phyloP scores from a whole-genome alignment of 2,797 vertebrate species.

The Apogon hyalosoma region DNA sequence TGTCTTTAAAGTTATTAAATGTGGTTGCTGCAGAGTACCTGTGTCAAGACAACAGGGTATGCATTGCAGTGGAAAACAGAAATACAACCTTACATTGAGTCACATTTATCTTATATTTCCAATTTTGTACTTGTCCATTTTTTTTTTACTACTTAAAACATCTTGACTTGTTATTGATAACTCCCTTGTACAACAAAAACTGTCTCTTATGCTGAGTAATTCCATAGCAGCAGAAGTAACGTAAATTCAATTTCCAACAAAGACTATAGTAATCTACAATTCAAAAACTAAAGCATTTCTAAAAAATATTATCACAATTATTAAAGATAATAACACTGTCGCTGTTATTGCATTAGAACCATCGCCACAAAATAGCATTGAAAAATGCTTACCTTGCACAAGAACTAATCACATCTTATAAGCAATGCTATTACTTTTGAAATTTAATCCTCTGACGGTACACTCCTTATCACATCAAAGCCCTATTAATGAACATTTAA shows the following conservation, averaged over 20 bases:
- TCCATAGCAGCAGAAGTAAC: slow-evolving; percentile 20
- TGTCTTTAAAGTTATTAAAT: too few species aligned
- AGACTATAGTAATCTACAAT: neutral
- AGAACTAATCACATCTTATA: slow-evolving; percentile 64
- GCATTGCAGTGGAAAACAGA: too few species aligned
- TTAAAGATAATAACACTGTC: slow-evolving; percentile 17
- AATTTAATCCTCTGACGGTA: slow-evolving; percentile 39
- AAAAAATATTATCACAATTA: slow-evolving; percentile 6
- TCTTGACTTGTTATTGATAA: too few species aligned
- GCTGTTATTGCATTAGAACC: slow-evolving; percentile 19
- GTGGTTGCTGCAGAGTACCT: too few species aligned
- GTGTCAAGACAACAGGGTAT: too few species aligned
- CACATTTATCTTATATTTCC: too few species aligned
- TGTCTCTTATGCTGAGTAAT: slow-evolving; percentile 27
- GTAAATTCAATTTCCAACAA: slow-evolving; percentile 14
- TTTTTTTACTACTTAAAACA: too few species aligned
- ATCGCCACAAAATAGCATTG: slow-evolving; percentile 35
- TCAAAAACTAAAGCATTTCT: slow-evolving; percentile 2
- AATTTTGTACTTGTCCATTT: too few species aligned
- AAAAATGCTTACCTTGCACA: slow-evolving; percentile 71
- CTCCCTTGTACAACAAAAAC: too few species aligned
- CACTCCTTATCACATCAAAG: slow-evolving; percentile 49
- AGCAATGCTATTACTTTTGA: slow-evolving; percentile 45
- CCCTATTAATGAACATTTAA: slow-evolving; percentile 51
- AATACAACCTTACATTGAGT: too few species aligned